Conservation (phyloP, 2,797 vertebrate species). For the Pangasius sanitwongsei region DNA sequence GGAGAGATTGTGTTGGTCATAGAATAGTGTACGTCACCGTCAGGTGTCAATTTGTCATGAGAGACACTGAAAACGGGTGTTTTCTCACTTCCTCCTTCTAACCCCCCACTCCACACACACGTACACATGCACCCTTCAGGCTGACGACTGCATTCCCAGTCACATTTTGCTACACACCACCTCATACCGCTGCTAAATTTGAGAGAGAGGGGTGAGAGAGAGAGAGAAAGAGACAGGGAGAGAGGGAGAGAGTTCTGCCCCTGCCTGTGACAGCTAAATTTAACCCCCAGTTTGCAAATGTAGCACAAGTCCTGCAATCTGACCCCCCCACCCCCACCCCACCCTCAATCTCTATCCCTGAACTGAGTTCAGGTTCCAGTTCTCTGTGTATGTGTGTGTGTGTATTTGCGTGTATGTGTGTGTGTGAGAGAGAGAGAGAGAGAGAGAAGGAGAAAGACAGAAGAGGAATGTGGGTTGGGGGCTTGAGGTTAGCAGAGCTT, state of each 20-base stretch:
- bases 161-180: slow-evolving; percentile 71
- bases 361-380: slow-evolving; percentile 75
- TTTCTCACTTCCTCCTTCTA: slow-evolving; percentile 19
- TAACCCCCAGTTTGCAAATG: slow-evolving; percentile 84
- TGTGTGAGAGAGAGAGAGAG: slow-evolving; percentile 59
- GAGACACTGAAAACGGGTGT: slow-evolving; percentile 35
- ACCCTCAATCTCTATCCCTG: slow-evolving; percentile 46
- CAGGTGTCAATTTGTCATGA: slow-evolving; percentile 40
- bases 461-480: slow-evolving; percentile 63
- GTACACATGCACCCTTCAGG: slow-evolving; percentile 65
- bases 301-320: slow-evolving; percentile 85
- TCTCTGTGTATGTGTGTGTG: slow-evolving; percentile 2
- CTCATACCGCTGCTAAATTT: slow-evolving; percentile 60
- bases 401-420: not conserved
- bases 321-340: slow-evolving; percentile 64
- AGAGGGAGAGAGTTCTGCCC: slow-evolving; percentile 47
- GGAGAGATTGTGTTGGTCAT: slow-evolving; percentile 14
- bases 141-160: slow-evolving; percentile 78
- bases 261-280: slow-evolving; percentile 76
- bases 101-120: slow-evolving; percentile 43
- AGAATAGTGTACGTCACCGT: slow-evolving; percentile 31
- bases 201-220: slow-evolving; percentile 31
- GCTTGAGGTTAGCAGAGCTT: slow-evolving; percentile 65
- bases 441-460: slow-evolving; percentile 49
- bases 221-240: not conserved